These are phyloP conservation scores for Anableps anableps DNA, from an alignment of 2,797 vertebrate genomes.

Conservation along the genomic window DNA sequence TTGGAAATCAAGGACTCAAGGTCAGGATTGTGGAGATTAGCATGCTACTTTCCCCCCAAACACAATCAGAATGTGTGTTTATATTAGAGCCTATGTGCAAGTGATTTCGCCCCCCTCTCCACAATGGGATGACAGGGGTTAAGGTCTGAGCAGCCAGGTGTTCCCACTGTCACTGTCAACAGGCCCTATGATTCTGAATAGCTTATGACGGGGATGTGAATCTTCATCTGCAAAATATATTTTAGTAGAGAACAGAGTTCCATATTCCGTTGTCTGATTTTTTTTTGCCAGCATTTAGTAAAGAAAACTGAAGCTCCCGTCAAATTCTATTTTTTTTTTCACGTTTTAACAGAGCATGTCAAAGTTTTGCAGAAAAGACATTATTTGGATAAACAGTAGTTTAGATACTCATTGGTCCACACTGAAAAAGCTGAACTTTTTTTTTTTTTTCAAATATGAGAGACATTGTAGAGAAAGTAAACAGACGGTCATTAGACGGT, in stretches of 20 bases:
- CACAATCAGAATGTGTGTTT: conserved; percentile 50
- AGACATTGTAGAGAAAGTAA: background rate
- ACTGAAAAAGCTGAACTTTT: background rate
- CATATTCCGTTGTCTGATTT: background rate
- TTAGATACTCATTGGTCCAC: background rate
- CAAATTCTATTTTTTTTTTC: background rate
- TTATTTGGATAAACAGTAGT: background rate
- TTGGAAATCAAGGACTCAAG: conserved; percentile 44
- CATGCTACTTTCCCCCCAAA: conserved; percentile 60
- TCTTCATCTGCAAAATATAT: background rate
- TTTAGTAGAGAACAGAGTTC: background rate
- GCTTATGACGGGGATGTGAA: background rate
- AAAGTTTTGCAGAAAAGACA: background rate
- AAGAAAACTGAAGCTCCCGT: background rate
- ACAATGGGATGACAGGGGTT: conserved; percentile 59
- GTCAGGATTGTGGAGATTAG: conserved; percentile 46
- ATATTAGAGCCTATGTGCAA: conserved; percentile 73
- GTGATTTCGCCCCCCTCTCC: conserved; percentile 68
- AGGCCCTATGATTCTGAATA: conserved; percentile 8
- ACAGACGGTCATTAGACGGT: too few relatives aligned
- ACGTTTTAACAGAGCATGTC: too few relatives aligned
- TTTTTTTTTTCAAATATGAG: background rate
- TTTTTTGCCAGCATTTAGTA: background rate
- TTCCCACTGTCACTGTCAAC: conserved; percentile 61
- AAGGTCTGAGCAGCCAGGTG: conserved; percentile 56